phyloP scores from a whole-genome alignment of 1,140 invertebrate species.

The Gerris buenoi region DNA sequence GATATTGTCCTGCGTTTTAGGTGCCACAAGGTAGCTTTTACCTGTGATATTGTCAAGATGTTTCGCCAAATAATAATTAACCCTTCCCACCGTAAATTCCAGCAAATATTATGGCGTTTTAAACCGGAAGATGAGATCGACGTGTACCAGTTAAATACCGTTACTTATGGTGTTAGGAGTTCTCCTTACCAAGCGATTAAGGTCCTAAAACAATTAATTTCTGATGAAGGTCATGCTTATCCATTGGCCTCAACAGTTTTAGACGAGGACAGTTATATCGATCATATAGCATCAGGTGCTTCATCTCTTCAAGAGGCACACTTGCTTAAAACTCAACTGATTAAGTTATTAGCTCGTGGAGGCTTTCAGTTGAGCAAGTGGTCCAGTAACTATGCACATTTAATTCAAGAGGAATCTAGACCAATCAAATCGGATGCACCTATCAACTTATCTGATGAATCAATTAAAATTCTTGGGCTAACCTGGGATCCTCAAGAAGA shows the following conservation, averaged over 20 bases:
- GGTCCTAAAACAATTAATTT: neutral
- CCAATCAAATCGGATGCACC: neutral
- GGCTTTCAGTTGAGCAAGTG: slow-evolving; percentile 5
- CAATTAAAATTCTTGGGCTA: slow-evolving; percentile 3
- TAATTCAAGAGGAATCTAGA: neutral
- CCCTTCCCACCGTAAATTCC: neutral
- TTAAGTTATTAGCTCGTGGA: neutral
- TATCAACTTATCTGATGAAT: neutral
- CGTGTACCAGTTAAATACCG: neutral
- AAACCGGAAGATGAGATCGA: neutral
- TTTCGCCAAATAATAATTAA: neutral
- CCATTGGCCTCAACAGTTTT: neutral
- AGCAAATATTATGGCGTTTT: neutral
- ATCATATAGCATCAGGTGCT: neutral
- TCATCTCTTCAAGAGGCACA: neutral
- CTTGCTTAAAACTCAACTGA: neutral
- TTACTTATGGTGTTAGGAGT: neutral
- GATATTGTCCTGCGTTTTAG: neutral
- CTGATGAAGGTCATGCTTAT: neutral
- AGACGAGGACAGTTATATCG: neutral
- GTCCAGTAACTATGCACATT: neutral
- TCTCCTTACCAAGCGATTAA: neutral
- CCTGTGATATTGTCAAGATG: neutral
- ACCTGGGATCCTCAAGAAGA: slow-evolving; percentile 3
- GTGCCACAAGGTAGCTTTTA: neutral